Evolutionary conservation across 2,888 invertebrate species (phyloP), one percentile per base, ranked within the genome.

Genomic region (Phasia obesa): DNA sequence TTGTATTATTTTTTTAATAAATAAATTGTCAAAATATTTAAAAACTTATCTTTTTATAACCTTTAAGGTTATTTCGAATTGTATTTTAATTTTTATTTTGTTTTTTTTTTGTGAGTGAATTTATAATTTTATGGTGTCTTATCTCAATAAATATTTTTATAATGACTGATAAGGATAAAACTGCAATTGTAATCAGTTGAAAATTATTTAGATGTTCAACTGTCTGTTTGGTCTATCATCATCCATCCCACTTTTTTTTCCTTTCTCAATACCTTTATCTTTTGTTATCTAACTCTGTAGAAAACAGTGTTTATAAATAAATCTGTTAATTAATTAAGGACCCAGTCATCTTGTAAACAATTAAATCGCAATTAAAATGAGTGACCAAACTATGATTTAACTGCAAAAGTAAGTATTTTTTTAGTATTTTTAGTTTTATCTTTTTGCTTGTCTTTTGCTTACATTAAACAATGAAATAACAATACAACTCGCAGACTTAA

Each of bases 401-500:
- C n/a, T 44, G 13, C 38, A 53, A 9, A 51, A 53, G 38, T 57
- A 67, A 25, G 67, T 42, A 60, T 15, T 13, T 35, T 35, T 35
- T 4, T 13, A n/a, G 11, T 42, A 15, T 35, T 49, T 35, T 9
- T 49, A 49, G 11, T 57, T 47, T 27, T 25, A 71, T 47, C 13
- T 35, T 42, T 23, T 35, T 21, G 11, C 9, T 47, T 19, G 23
- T 47, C 17, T 60, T n/a, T 44, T 7, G 1, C 5, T 6, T 9
- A 17, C 60, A 42, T 17, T 31, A 4, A n/a, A 57, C 13, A 47
- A 44, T 23, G 15, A 21, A 35, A n/a, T 35, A n/a, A n/a, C 38
- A 35, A 38, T 21, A 57, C 35, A 35, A 57, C 23, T 74, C 44
- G 64, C 55, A 44, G 57, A 47, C 38, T 60, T 35, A 51, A 60